Evolutionary conservation across 2,113 vertebrate genomes (phyloP), one percentile per base, ranked within the genome.

Genomic region (Strix aluco): DNA sequence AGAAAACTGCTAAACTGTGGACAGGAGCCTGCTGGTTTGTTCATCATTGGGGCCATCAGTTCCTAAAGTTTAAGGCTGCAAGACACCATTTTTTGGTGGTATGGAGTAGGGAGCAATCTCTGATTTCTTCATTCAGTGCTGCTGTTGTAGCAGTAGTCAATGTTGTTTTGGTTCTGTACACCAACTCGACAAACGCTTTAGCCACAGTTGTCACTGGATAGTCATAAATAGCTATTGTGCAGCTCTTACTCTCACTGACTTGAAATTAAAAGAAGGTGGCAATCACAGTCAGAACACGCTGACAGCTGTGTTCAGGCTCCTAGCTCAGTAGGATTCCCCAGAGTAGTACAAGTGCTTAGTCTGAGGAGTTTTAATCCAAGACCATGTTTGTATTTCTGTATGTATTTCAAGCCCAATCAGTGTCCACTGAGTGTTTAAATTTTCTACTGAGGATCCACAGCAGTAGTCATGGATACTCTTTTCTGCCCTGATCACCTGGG

Each of bases 181-280:
- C 16, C 22, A 40, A 7, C 52, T 78, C 1, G 3, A 15, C n/a
- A 72, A n/a, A n/a, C 3, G 10, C 46, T 90, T 49, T 66, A 38
- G 47, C 61, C 29, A 11, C 42, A 0, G 0, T 4, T 62, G 32
- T 46, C 58, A 52, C 55, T 30, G 27, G 36, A 13, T 1, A 34
- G 46, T 88, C 30, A 16, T 15, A 34, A 71, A 19, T 2, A 71
- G n/a, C 46, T 57, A 0, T 36, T 49, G 34, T 74, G 42, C 78
- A 74, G 51, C 74, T 85, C 61, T 90, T 81, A 17, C 4, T 69
- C n/a, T 59, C 1, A 1, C 42, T 6, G 1, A 42, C 32, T 29
- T 38, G 27, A 74, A 54, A 62, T 30, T 62, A 25, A 36, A 62
- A 57, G 79, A 38, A 47, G 14, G 72, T 25, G 32, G 15, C 54